Conservation (phyloP, 1,140 invertebrate genomes). For the Seison nebaliae region DNA sequence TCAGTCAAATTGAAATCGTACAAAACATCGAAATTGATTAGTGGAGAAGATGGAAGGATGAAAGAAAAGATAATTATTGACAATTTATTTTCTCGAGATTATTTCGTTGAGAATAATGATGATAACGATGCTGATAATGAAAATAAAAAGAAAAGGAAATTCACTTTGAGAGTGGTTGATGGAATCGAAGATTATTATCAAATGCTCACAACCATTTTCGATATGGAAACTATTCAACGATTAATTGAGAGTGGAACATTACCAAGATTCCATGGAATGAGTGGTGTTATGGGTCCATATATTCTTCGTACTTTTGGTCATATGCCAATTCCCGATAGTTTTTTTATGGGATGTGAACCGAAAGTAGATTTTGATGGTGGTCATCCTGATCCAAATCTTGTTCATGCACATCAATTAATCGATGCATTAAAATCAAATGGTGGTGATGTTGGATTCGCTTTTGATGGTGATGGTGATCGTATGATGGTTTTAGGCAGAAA, state of each 20-base stretch:
- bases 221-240: slow-evolving; percentile 51
- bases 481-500: slow-evolving; percentile 86
- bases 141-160: slow-evolving; percentile 35
- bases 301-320: slow-evolving; percentile 54
- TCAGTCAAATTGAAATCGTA: slow-evolving; percentile 47
- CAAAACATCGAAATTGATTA: slow-evolving; percentile 35
- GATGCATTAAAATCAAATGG: slow-evolving; percentile 44
- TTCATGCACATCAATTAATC: slow-evolving; percentile 66
- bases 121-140: slow-evolving; percentile 1
- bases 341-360: too few relatives aligned
- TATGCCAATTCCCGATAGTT: not conserved
- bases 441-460: slow-evolving; percentile 81
- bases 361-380: slow-evolving; percentile 19
- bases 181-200: slow-evolving; percentile 60
- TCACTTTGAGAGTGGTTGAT: slow-evolving; percentile 67
- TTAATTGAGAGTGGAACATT: slow-evolving; percentile 25
- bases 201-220: slow-evolving; percentile 88
- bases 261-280: slow-evolving; percentile 9
- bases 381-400: slow-evolving; percentile 94
- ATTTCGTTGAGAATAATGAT: slow-evolving; percentile 1
- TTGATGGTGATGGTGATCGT: slow-evolving; percentile 88
- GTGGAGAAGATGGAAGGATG: slow-evolving; percentile 5
- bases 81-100: slow-evolving; percentile 1
- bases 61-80: too few relatives aligned
- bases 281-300: slow-evolving; percentile 77